Evolutionary conservation across 2,888 invertebrate genomes (phyloP).

Genomic region (Tholera decimalis): DNA sequence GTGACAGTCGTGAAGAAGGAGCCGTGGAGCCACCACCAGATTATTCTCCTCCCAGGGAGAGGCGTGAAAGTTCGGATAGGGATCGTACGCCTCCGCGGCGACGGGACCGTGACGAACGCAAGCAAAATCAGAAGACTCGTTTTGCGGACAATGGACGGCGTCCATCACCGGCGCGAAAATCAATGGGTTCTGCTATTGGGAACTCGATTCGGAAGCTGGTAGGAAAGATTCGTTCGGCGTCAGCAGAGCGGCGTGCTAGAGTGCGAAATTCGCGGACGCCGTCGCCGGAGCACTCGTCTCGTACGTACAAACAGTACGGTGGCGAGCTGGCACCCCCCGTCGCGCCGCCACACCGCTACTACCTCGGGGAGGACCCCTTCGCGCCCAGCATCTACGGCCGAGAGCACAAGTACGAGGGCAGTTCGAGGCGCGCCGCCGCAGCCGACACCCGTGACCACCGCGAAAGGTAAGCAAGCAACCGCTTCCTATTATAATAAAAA

Average conservation of each 20-base stretch:
- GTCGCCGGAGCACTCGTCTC: conserved; percentile 91
- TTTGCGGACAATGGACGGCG: conserved; percentile 90
- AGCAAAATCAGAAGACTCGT: conserved; percentile 94
- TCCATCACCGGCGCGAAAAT: conserved; percentile 86
- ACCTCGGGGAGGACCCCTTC: conserved; percentile 97
- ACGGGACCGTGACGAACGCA: conserved; percentile 89
- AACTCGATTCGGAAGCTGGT: conserved; percentile 96
- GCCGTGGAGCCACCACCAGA: conserved; percentile 93
- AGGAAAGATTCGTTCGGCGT: conserved; percentile 95
- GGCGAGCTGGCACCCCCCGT: conserved; percentile 87
- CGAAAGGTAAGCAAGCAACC: conserved; percentile 84
- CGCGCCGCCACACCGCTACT: conserved; percentile 94
- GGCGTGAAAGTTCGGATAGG: conserved; percentile 84
- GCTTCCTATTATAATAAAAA: conserved; percentile 47
- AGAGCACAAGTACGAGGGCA: conserved; percentile 96
- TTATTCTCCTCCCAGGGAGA: conserved; percentile 92
- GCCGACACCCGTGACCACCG: conserved; percentile 85
- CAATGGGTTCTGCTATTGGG: conserved; percentile 93
- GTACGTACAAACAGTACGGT: conserved; percentile 89
- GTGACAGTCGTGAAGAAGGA: conserved; percentile 87
- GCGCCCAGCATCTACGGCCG: conserved; percentile 96
- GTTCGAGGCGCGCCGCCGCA: conserved; percentile 88
- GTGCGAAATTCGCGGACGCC: conserved; percentile 92
- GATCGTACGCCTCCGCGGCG: conserved; percentile 86
- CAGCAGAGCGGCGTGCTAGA: conserved; percentile 92